Base-by-base conservation (phyloP, 2,797 vertebrate species). In the Anas acuta region DNA sequence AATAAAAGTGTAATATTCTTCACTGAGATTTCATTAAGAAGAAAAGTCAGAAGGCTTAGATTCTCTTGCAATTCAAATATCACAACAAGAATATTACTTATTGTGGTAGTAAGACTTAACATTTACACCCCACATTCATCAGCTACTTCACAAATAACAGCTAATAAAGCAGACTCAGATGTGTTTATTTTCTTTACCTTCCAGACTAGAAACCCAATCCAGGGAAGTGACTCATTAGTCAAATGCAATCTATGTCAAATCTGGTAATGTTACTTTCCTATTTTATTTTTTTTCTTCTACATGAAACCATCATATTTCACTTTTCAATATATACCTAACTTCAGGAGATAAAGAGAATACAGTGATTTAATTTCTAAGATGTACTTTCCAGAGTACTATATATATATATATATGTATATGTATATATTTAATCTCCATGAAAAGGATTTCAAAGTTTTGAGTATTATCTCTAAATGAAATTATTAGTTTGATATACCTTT, bases 151-250 rank as follows among this genome's bases (percentile, higher is more conserved):
- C 45, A 92, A 87, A 43, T 58, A 85, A 49, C 51, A 87, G 58
- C 62, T 75, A 89, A 74, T 61, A 94, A 25, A 22, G 72, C 16
- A 74, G 80, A 71, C 7, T 82, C 32, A 28, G 26, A 75, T 6
- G 56, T 82, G 80, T 84, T 84, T 90, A 39, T 95, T 94, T 92
- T 94, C 45, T 69, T 87, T 79, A n/a, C 62, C 69, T 93, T 87
- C 66, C 54, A 77, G 67, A 65, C 75, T 30, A 65, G 94, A 92
- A 96, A 91, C 16, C 26, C 11, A 91, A 33, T 65, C 74, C 69
- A 92, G 33, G 69, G 51, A 92, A 93, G 49, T 71, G 61, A 92
- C 75, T 94, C 54, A 96, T 92, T 75, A 94, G 62, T 56, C 74
- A 90, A 80, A 73, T 6, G 19, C 7, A 54, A 9, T 32, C 66